phyloP scores from a whole-genome alignment of 53 echinoderm and acorn worm genomes.

The Apostichopus leukothele region DNA sequence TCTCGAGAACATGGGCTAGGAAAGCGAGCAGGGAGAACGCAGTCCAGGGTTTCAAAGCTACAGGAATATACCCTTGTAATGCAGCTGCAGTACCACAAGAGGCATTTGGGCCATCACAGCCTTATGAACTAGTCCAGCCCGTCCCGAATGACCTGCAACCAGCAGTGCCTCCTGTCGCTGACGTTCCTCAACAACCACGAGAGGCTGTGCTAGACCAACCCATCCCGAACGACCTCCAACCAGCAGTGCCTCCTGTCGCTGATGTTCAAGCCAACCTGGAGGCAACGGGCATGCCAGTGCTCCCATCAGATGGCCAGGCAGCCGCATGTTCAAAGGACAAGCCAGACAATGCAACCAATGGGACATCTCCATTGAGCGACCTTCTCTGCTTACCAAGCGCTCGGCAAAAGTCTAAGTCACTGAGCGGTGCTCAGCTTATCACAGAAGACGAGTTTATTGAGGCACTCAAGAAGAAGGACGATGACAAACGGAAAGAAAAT shows the following conservation, averaged over 20 bases:
- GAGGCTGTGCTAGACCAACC: background rate
- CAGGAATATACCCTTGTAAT: constrained; percentile 54
- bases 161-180: background rate
- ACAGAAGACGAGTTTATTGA: constrained; percentile 28
- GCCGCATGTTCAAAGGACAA: background rate
- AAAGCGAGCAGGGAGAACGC: constrained; percentile 45
- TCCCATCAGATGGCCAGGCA: background rate
- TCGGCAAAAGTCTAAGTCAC: constrained; percentile 1
- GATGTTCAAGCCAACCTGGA: background rate
- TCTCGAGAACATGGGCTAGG: constrained; percentile 46
- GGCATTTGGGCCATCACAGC: constrained; percentile 11
- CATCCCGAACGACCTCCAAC: background rate
- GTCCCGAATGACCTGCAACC: background rate
- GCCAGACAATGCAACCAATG: background rate
- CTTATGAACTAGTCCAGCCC: background rate
- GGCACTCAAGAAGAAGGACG: background rate
- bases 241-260: constrained; percentile 26
- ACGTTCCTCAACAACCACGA: constrained; percentile 13
- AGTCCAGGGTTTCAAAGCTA: constrained; percentile 52
- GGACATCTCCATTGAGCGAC: constrained; percentile 21
- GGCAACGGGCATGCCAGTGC: background rate
- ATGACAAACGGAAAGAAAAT: background rate
- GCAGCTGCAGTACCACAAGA: constrained; percentile 49
- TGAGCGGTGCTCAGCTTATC: constrained; percentile 22
- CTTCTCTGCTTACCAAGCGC: constrained; percentile 11